Evolutionary conservation across 2,797 vertebrate species (phyloP).

Genomic region (Megaceryle alcyon): DNA sequence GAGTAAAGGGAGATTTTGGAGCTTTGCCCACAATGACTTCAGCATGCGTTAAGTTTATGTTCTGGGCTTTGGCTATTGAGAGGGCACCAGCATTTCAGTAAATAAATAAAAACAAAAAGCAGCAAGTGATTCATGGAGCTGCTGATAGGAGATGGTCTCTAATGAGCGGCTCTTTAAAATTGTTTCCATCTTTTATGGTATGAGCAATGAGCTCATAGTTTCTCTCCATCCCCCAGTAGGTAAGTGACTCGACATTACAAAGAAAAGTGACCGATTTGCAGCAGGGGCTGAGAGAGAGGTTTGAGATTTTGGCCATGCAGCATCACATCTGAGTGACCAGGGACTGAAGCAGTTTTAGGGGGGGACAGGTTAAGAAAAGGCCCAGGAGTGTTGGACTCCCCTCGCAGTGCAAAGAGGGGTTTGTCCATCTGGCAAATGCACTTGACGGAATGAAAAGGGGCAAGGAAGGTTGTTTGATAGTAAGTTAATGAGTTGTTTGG

Average conservation of each 20-base stretch:
- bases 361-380: background rate
- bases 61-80: background rate
- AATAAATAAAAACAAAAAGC: background rate
- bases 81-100: background rate
- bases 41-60: background rate
- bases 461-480: background rate
- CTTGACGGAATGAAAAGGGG: background rate
- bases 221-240: background rate
- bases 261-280: background rate
- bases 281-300: background rate
- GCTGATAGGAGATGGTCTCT: background rate
- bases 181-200: background rate
- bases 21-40: background rate
- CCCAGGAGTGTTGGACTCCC: background rate
- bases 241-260: background rate
- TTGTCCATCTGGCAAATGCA: background rate
- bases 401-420: background rate
- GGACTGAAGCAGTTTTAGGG: background rate
- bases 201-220: background rate
- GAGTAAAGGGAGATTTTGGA: background rate
- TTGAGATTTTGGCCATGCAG: background rate
- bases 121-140: background rate
- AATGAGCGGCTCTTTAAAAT: background rate
- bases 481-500: conserved; percentile 40
- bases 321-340: background rate